These are phyloP conservation scores for Apis cerana DNA, from an alignment of 1,140 invertebrate genomes.

Conservation along the genomic window DNA sequence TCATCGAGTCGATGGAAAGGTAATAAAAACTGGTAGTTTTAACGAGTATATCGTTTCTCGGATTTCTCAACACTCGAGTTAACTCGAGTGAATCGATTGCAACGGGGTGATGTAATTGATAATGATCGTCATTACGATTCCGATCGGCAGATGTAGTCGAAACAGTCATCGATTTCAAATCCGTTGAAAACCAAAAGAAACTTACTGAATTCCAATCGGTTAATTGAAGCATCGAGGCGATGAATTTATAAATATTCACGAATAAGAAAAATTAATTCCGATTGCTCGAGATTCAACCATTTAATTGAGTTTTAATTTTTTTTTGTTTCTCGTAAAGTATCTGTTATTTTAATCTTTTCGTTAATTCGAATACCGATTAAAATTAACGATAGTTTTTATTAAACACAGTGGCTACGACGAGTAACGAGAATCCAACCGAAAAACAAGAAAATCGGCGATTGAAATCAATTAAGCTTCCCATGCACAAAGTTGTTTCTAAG, in stretches of 20 bases:
- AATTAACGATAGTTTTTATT: too few species aligned
- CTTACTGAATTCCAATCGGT: neutral
- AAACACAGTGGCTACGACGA: too few species aligned
- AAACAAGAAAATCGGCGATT: too few species aligned
- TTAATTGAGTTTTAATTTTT: too few species aligned
- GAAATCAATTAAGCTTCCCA: too few species aligned
- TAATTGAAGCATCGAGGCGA: neutral
- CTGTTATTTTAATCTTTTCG: too few species aligned
- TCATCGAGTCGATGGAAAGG: neutral
- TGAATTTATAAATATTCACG: neutral
- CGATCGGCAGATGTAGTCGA: neutral
- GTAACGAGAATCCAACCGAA: too few species aligned
- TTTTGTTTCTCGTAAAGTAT: too few species aligned
- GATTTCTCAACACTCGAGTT: neutral
- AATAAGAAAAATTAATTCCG: neutral
- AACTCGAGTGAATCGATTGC: slow-evolving; percentile 1
- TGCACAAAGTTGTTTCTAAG: too few species aligned
- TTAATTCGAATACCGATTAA: too few species aligned
- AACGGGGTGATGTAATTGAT: slow-evolving; percentile 2
- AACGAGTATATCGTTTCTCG: slow-evolving; percentile 28
- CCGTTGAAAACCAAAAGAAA: neutral
- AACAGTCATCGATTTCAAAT: neutral
- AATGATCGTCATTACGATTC: slow-evolving; percentile 13
- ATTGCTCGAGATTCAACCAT: neutral
- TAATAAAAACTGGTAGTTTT: neutral